Percentiles rank a stretch among this genome's conserved stretches.
Evolutionary conservation across 2,888 invertebrate species (phyloP).

Genomic region (Ryuthela nishihirai): DNA sequence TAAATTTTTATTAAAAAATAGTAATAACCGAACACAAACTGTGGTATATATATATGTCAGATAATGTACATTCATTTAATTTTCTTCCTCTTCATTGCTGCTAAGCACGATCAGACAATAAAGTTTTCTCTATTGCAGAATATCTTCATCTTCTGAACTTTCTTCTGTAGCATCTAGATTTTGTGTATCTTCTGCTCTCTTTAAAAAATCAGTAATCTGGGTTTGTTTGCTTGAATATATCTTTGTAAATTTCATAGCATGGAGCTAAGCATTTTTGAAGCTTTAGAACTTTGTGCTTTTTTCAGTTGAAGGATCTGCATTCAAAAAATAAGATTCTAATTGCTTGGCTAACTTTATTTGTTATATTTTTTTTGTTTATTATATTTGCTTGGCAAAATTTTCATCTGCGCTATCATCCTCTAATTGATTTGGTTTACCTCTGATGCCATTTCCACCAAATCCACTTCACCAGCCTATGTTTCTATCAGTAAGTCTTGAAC

Average conservation of each 20-base stretch:
- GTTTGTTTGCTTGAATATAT: neutral
- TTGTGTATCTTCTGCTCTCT: neutral
- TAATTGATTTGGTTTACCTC: neutral
- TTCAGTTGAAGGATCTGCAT: neutral
- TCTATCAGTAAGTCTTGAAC: slow-evolving; percentile 5
- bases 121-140: neutral
- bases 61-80: no score
- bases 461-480: neutral
- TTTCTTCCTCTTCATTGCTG: neutral
- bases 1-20: neutral
- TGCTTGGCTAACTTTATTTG: neutral
- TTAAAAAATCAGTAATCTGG: neutral
- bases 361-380: neutral
- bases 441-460: neutral
- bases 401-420: neutral
- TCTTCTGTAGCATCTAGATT: neutral
- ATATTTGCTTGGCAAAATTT: neutral
- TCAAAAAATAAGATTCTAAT: neutral
- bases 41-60: neutral
- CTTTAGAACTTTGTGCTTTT: neutral
- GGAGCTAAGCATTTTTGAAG: neutral
- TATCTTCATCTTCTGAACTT: neutral
- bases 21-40: neutral
- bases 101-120: neutral
- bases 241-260: neutral